Evolutionary conservation across 2,888 invertebrate genomes (phyloP), one percentile per base, ranked within the genome.

Genomic region (Agrilus biguttatus): DNA sequence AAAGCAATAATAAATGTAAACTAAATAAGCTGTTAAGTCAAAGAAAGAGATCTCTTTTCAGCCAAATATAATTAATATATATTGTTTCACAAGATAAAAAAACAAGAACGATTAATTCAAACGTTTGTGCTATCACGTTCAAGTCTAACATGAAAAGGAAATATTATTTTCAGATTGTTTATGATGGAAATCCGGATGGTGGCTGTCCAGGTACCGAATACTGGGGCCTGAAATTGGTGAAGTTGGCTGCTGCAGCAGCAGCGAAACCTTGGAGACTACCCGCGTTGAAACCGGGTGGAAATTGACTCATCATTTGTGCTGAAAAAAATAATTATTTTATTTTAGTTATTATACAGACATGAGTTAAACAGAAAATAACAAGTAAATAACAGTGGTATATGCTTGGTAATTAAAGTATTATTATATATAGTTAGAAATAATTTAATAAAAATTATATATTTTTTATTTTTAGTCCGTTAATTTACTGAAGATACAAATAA

Each of bases 161-260:
- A 28, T 28, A 10, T 28, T 10, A 28, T 10, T 28, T 28, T 28
- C 4, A 28, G 8, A 28, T 28, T 28, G 10, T 45, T 51, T 65
- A 66, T 50, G 66, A 64, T 41, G 65, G 62, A 49, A 66, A 66
- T 46, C 66, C 66, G 41, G 61, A 54, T 14, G 66, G 62, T 33
- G 73, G 73, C 59, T 77, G 77, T 34, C 78, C 78, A 36, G 78
- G 79, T 44, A 80, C 75, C 37, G 78, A 78, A 67, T 85, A 91
- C 74, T 90, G 89, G 61, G 91, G 90, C 68, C 90, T 78, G 73
- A 90, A 90, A 66, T 84, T 84, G 54, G 84, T 80, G 68, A 91
- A 89, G 70, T 85, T 90, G 36, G 85, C 83, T 43, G 84, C 83
- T 33, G 84, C 78, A 19, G 82, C 80, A 32, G 84, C 78, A 28